Evolutionary conservation across 2,888 invertebrate genomes (phyloP), one percentile per base, ranked within the genome.

Genomic region (Eupithecia tripunctaria): DNA sequence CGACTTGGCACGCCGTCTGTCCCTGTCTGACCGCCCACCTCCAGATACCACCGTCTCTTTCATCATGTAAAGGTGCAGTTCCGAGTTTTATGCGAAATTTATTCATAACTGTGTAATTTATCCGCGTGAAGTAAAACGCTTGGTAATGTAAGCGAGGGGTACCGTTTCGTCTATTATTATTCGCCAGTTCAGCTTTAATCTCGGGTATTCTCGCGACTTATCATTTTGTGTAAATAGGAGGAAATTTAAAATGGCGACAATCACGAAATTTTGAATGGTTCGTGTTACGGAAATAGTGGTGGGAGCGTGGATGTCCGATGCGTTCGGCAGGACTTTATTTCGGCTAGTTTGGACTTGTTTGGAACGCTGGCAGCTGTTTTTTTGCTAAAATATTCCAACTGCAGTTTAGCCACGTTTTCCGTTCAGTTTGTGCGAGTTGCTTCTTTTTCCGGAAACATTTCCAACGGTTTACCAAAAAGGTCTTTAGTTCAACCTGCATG

Each of bases 91-190:
- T 94, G 94, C 86, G 92, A 95, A 94, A 94, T 94, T 94, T 95
- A 95, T 95, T 95, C 95, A 95, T 95, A 94, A 94, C 94, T 89
- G 90, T 88, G 93, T 94, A 94, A 94, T 94, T 94, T 93, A 94
- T 94, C 93, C 92, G 86, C 84, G 89, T 86, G 86, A 87, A 92
- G 93, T 91, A 90, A 92, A 93, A 91, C 89, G 91, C 86, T 87
- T 80, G 81, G 92, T 92, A 93, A 93, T 93, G 91, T 85, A 85
- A 84, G 79, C 86, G 85, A 84, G 85, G 88, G 85, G 84, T 86
- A 88, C 91, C 89, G 88, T 88, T 89, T 89, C 87, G 86, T 87
- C 88, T 88, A 89, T 87, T 89, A 88, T 90, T 89, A 92, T 91
- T 88, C 88, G 89, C 87, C 84, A 83, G 85, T 87, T 89, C 88